Percentiles rank a stretch among this genome's conserved stretches.
Conservation (phyloP, 64 coral and sea anemone genomes). For the Platygyra sinensis region DNA sequence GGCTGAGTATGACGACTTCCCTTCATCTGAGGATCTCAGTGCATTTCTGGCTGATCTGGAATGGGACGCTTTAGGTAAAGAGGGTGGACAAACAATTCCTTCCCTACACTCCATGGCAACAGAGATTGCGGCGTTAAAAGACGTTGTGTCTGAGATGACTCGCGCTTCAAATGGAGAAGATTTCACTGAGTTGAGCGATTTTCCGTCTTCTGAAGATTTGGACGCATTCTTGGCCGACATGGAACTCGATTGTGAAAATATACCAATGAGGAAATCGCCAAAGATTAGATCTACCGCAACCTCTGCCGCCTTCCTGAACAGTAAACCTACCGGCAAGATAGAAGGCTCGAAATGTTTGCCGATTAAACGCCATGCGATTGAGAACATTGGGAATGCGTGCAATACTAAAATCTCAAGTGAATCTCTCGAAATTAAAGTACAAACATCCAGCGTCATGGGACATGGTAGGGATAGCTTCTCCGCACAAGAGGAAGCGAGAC, state of each 20-base stretch:
- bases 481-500: not conserved
- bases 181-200: slow-evolving; percentile 1
- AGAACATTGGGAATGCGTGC: not conserved
- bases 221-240: slow-evolving; percentile 38
- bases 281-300: no score
- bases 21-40: slow-evolving; percentile 67
- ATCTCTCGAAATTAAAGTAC: no score
- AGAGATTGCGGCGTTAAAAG: not conserved
- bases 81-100: not conserved
- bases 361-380: not conserved
- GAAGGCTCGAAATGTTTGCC: not conserved
- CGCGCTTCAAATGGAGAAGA: not conserved
- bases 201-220: slow-evolving; percentile 25
- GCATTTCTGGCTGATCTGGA: slow-evolving; percentile 62
- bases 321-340: not conserved
- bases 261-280: not conserved
- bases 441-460: no score
- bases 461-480: no score
- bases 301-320: not conserved
- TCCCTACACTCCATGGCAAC: not conserved
- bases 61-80: not conserved
- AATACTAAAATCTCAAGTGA: not conserved
- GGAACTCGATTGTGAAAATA: not conserved
- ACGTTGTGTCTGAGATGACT: not conserved
- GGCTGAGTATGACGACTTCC: slow-evolving; percentile 40